Base-by-base conservation (phyloP, 1,140 invertebrate species). In the Eriosoma lanigerum region DNA sequence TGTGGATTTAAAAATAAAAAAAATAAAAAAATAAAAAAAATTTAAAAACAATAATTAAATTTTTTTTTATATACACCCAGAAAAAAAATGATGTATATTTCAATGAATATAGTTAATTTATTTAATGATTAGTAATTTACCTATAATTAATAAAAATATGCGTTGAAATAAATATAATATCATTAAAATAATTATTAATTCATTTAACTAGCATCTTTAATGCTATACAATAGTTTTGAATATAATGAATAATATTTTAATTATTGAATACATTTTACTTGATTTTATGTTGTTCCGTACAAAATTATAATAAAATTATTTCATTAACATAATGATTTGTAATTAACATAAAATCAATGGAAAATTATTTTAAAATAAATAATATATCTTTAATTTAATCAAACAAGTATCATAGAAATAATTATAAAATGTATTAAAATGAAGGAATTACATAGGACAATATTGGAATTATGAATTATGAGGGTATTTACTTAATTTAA, bases 1-100 rank as follows among this genome's bases (percentile, higher is more conserved):
- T n/a, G n/a, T n/a, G n/a, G n/a, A n/a, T n/a, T n/a, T n/a, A n/a
- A n/a, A n/a, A n/a, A n/a, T n/a, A n/a, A n/a, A n/a, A n/a, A n/a
- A n/a, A n/a, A n/a, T n/a, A n/a, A n/a, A n/a, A n/a, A n/a, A n/a
- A n/a, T n/a, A n/a, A n/a, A n/a, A n/a, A n/a, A n/a, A n/a, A n/a
- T n/a, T n/a, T n/a, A n/a, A n/a, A n/a, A n/a, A n/a, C n/a, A n/a
- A n/a, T n/a, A n/a, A n/a, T n/a, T n/a, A n/a, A n/a, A n/a, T n/a
- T n/a, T n/a, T n/a, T n/a, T n/a, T n/a, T n/a, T n/a, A n/a, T n/a
- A n/a, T n/a, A n/a, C 24, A 60, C 56, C 26, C 24, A 60, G 56
- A 60, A 60, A 60, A 60, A 29, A 29, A 60, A n/a, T 58, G 56
- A 60, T 26, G 26, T 26, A n/a, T n/a, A n/a, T n/a, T n/a, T n/a